Base-by-base conservation (phyloP, 2,113 vertebrate species). In the Cisticola juncidis region DNA sequence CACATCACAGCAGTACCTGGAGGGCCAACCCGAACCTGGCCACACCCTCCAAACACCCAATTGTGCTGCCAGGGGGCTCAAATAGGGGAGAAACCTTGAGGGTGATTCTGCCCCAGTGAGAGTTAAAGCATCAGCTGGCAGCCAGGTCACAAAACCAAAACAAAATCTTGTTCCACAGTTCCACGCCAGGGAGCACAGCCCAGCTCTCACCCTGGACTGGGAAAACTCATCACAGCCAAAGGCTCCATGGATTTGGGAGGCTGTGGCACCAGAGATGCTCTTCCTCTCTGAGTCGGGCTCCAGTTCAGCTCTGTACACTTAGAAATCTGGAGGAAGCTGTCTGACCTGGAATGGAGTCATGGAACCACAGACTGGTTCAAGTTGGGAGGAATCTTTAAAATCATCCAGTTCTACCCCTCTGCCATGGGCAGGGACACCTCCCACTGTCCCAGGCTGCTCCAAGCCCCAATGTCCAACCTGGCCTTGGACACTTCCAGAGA, bases 151-250 rank as follows among this genome's bases (percentile, higher is more conserved):
- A 78, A 40, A 72, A 48, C 29, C 45, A 83, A 80, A 80, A 42
- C 44, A 40, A 48, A 72, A 3, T 54, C 29, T 24, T 29, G n/a
- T 47, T 54, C 48, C 28, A 24, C 29, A 56, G n/a, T 33, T 83
- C 57, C 38, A 33, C 3, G 1, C 17, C 47, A 33, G 68, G 2
- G 10, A 86, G 31, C 45, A 50, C 58, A 65, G 36, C 40, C 44
- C 1, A 0, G 70, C 64, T 74, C 66, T 79, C 0, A 0, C 29
- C 36, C 35, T 58, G 57, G 44, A 6, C 31, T 11, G 18, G 45
- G 66, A 90, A 84, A 57, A 50, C n/a, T 51, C 4, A 3, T 18
- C 65, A 7, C 21, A 71, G 60, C 31, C 47, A 38, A 48, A 23
- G 51, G 36, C 45, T 73, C 68, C 1, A 1, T n/a, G 60, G 45